Evolutionary conservation across 2,113 vertebrate genomes (phyloP).

Genomic region (Donacobius atricapilla): DNA sequence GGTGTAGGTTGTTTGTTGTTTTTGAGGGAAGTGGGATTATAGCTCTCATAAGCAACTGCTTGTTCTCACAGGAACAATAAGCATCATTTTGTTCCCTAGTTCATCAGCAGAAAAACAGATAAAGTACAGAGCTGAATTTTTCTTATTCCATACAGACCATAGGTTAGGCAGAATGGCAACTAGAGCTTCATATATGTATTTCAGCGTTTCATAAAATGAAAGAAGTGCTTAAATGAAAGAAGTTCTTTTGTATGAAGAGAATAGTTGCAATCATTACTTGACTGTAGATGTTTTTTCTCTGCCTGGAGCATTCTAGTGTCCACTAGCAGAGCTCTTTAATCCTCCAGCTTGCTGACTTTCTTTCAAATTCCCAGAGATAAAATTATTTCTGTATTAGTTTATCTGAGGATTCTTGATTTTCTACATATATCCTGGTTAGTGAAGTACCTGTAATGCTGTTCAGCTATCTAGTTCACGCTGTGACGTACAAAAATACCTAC

Average conservation of each 20-base stretch:
- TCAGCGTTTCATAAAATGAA: not conserved
- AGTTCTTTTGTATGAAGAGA: not conserved
- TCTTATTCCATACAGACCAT: not conserved
- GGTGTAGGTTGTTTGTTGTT: not conserved
- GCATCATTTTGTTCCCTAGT: not conserved
- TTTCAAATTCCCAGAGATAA: not conserved
- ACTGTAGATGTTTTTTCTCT: not conserved
- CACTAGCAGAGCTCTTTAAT: not conserved
- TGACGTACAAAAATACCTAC: not conserved
- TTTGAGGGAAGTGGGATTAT: rapidly evolving
- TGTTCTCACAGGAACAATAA: not conserved
- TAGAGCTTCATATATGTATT: not conserved
- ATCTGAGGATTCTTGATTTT: not conserved
- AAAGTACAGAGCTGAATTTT: not conserved
- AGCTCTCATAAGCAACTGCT: not conserved
- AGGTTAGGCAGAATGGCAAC: not conserved
- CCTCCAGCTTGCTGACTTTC: not conserved
- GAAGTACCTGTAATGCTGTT: not conserved
- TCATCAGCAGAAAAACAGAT: not conserved
- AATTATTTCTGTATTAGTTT: not conserved
- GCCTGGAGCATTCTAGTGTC: not conserved
- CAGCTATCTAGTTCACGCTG: not conserved
- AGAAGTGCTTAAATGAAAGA: not conserved
- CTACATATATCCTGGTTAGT: not conserved
- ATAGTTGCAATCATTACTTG: not conserved